Percentiles rank a stretch among this genome's conserved stretches.
phyloP scores from a whole-genome alignment of 2,888 invertebrate genomes.

The Ophioninae sp. region DNA sequence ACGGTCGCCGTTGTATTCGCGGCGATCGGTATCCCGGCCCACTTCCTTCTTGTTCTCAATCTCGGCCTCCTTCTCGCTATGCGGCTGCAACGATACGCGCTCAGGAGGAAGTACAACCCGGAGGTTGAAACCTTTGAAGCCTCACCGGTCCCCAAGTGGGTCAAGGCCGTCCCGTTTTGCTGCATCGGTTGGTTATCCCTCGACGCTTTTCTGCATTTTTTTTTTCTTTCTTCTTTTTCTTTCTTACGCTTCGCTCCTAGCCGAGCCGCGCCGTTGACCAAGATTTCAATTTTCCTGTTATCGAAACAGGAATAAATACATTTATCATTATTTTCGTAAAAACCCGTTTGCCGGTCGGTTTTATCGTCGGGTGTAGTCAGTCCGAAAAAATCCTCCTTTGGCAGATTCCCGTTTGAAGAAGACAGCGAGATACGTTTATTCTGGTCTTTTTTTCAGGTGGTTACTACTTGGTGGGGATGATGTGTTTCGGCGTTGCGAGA shows the following conservation, averaged over 20 bases:
- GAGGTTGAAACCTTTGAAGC: conserved; percentile 66
- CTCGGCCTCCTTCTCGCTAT: conserved; percentile 82
- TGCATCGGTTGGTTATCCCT: conserved; percentile 70
- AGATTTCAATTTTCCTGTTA: not conserved
- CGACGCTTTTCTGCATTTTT: not conserved
- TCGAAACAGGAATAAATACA: too few relatives aligned
- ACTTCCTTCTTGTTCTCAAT: conserved; percentile 85
- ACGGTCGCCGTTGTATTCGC: conserved; percentile 85
- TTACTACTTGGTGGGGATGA: conserved; percentile 85
- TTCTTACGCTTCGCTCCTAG: too few relatives aligned
- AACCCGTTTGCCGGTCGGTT: too few relatives aligned
- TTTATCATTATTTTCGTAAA: too few relatives aligned
- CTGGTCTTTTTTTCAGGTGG: conserved; percentile 64
- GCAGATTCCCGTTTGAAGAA: too few relatives aligned
- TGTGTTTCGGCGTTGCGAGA: conserved; percentile 84
- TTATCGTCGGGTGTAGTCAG: too few relatives aligned
- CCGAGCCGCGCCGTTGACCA: too few relatives aligned
- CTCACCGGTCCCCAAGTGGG: conserved; percentile 74
- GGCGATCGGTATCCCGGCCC: conserved; percentile 86
- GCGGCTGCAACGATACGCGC: conserved; percentile 81
- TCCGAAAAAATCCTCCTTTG: too few relatives aligned
- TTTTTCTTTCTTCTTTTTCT: not conserved
- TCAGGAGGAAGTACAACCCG: conserved; percentile 69
- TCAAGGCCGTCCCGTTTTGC: conserved; percentile 74
- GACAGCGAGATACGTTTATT: too few relatives aligned